These are phyloP conservation scores for Netelia virgata DNA, from an alignment of 2,888 invertebrate genomes.

Conservation along the genomic window DNA sequence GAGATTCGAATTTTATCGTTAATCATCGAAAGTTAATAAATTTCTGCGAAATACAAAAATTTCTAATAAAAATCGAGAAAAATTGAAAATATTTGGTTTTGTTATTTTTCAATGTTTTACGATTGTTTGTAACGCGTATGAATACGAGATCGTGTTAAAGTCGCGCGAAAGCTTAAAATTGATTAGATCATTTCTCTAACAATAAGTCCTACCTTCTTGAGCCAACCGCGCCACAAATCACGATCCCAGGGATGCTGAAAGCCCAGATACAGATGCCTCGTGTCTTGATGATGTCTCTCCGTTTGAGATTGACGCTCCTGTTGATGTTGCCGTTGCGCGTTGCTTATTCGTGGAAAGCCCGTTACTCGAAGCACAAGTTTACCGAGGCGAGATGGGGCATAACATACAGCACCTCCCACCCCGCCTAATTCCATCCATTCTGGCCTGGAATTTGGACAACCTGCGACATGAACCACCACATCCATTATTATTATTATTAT, in stretches of 20 bases:
- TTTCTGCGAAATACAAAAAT: too few species aligned
- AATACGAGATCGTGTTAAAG: too few species aligned
- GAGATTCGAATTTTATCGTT: too few species aligned
- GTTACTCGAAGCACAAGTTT: conserved; percentile 85
- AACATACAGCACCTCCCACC: conserved; percentile 81
- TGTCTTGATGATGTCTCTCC: conserved; percentile 78
- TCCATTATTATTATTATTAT: neutral
- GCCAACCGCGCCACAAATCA: conserved; percentile 89
- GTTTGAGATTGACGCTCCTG: conserved; percentile 52
- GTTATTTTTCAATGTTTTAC: too few species aligned
- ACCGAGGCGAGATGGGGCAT: conserved; percentile 83
- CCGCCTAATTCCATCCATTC: conserved; percentile 83
- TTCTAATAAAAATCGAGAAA: too few species aligned
- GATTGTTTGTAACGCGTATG: too few species aligned
- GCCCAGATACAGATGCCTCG: conserved; percentile 88
- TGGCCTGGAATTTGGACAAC: conserved; percentile 79
- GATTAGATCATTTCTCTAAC: too few species aligned
- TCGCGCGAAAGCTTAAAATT: too few species aligned
- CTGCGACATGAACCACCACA: conserved; percentile 69
- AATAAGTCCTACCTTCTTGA: conserved; percentile 86
- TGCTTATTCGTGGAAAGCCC: conserved; percentile 81
- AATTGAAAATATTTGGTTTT: too few species aligned
- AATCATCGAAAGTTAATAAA: too few species aligned
- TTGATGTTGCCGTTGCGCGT: conserved; percentile 60
- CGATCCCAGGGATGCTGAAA: conserved; percentile 89